A percentile compares a stretch with the other conserved stretches of the same genome.
phyloP scores from a whole-genome alignment of 2,888 invertebrate species.

The Cataglyphis cursor region DNA sequence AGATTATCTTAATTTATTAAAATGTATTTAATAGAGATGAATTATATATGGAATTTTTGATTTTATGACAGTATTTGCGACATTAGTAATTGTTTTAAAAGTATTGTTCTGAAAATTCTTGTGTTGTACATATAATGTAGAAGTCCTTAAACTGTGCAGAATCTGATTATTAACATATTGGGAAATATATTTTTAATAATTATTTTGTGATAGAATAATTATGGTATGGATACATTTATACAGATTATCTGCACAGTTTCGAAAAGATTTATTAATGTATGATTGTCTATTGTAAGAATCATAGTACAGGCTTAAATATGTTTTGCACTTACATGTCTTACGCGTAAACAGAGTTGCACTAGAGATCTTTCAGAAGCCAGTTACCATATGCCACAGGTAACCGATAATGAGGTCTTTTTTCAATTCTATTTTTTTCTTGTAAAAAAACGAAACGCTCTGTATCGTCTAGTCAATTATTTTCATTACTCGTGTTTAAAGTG shows the following conservation, averaged over 20 bases:
- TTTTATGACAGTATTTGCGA: not conserved
- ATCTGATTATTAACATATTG: constrained; percentile 7
- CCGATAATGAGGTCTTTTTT: constrained; percentile 60
- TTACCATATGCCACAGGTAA: constrained; percentile 74
- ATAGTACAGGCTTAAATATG: constrained; percentile 67
- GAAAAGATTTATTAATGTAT: constrained; percentile 16
- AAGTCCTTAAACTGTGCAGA: constrained; percentile 11
- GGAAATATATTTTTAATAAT: not conserved
- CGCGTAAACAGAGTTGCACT: constrained; percentile 74
- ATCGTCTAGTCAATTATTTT: constrained; percentile 3
- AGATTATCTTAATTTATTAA: not conserved
- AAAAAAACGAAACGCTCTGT: not conserved
- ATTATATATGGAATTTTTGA: not conserved
- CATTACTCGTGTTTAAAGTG: not conserved
- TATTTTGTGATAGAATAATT: constrained; percentile 8
- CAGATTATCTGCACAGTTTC: constrained; percentile 1
- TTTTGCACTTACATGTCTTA: constrained; percentile 74
- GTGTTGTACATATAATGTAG: not conserved
- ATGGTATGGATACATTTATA: not conserved
- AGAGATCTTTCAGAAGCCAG: constrained; percentile 75
- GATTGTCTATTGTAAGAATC: constrained; percentile 20
- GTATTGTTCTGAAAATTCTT: not conserved
- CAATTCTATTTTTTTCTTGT: not conserved
- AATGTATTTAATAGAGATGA: not conserved
- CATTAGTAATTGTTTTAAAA: not conserved